Evolutionary conservation across 2,888 invertebrate species (phyloP), one percentile per base, ranked within the genome.

Genomic region (Nemapogon koenigi): DNA sequence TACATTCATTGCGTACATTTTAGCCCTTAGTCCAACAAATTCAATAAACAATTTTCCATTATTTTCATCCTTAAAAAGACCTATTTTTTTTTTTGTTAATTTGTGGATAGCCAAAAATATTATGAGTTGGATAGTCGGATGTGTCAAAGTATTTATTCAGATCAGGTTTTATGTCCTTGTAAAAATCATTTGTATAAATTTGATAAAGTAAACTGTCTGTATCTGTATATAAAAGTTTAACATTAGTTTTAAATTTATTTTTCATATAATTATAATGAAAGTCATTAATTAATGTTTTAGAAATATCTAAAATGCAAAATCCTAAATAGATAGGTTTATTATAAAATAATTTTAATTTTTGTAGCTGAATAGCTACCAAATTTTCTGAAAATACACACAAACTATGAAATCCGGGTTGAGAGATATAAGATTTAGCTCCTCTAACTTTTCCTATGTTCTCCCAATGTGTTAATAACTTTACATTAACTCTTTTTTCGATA

Each of bases 381-480:
- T 54, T 49, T 48, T 60, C 51, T 17, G 44, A 42, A 44, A 61
- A 57, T 36, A 59, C 46, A 4, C 47, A 49, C 3, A 48, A 17
- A 40, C 49, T 55, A 19, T 59, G 52, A 46, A 61, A 64, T 44
- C 60, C 53, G 1, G 57, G 49, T 32, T 37, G 35, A 13, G 46
- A 43, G 22, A 52, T 51, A 3, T 48, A 37, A 35, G 40, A 36
- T 44, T 50, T 46, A 3, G 48, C 57, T 13, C 51, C 55, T 25
- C 26, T 11, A 14, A n/a, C 36, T 47, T 49, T 52, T 16, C 49
- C 46, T 6, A 29, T 38, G 41, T 52, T 49, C 28, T 51, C 46
- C 56, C 56, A 62, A 32, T 57, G 48, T 3, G 52, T 55, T 15
- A 58, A 35, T 17, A 61, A 40, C 39, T 50, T 55, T 1, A 63